phyloP scores from a whole-genome alignment of 92 coral and sea anemone genomes.

The Nematostella vectensis region DNA sequence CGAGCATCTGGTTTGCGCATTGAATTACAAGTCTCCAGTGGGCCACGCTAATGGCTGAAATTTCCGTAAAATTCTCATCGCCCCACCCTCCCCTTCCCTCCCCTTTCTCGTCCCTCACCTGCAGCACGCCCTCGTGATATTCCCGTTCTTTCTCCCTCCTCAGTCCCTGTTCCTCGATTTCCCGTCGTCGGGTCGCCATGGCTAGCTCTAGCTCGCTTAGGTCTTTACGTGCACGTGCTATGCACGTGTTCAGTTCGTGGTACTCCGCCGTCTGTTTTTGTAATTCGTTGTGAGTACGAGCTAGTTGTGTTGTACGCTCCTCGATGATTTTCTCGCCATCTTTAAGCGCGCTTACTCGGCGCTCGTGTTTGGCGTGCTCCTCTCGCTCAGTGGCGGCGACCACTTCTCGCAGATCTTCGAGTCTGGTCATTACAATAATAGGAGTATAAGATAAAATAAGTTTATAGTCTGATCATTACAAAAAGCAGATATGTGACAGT shows the following conservation, averaged over 20 bases:
- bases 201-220: conserved; percentile 40
- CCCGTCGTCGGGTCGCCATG: conserved; percentile 24
- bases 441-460: neutral
- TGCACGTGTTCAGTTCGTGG: conserved; percentile 48
- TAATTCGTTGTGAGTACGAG: conserved; percentile 61
- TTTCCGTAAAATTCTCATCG: no score
- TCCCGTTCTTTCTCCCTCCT: conserved; percentile 41
- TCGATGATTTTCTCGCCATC: conserved; percentile 74
- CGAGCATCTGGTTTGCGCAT: no score
- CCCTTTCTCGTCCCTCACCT: no score
- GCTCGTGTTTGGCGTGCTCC: conserved; percentile 38
- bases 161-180: conserved; percentile 27
- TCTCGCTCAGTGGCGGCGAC: conserved; percentile 47
- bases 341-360: conserved; percentile 47
- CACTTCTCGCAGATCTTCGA: conserved; percentile 42
- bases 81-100: no score
- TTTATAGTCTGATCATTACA: no score
- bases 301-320: conserved; percentile 60
- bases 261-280: conserved; percentile 61
- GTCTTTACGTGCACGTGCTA: conserved; percentile 44
- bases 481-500: no score
- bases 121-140: conserved; percentile 26
- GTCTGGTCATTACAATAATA: conserved; percentile 17
- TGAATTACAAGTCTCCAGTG: no score
- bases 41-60: no score